Base-by-base conservation (phyloP, 2,888 invertebrate genomes). In the Eustalomyia histrio region DNA sequence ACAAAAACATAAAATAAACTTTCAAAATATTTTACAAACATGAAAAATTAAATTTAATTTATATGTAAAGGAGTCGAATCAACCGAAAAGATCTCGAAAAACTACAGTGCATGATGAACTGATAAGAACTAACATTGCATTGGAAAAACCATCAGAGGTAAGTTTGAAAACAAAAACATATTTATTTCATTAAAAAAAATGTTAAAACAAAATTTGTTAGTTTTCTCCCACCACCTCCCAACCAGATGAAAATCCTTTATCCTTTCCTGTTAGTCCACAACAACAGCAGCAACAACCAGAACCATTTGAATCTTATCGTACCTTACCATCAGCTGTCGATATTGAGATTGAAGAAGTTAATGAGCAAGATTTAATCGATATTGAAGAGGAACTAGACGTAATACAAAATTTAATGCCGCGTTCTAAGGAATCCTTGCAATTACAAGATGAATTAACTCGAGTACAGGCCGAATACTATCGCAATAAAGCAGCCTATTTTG, bases 401-500 rank as follows among this genome's bases (percentile, higher is more conserved):
- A 53, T 81, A 17, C 58, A 79, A 67, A 79, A 79, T 35, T 47
- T 79, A 65, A 74, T 79, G 81, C 71, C 79, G 1, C 72, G 67
- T 24, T 76, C 80, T 39, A 76, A 76, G 10, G 63, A 43, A 72
- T 67, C 72, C n/a, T 57, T 61, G 50, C 47, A 72, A 18, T 64
- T 83, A 10, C 76, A 80, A 47, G 80, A 83, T 50, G 80, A 83
- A 53, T 78, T 72, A 18, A 72, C 63, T 5, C 82, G 80, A 60
- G 83, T 79, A 0, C 83, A 84, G 65, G 79, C 79, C 2, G 76
- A 82, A 60, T 83, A 82, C 29, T 83, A 82, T 75, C 81, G 79
- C 0, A 61, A 71, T 16, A 84, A 84, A 57, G 73, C 84, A 16
- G 74, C 55, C 12, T 84, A 82, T 63, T 83, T 83, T 55, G 53